Conservation (phyloP, 2,888 invertebrate species). For the Nycteola revayana region DNA sequence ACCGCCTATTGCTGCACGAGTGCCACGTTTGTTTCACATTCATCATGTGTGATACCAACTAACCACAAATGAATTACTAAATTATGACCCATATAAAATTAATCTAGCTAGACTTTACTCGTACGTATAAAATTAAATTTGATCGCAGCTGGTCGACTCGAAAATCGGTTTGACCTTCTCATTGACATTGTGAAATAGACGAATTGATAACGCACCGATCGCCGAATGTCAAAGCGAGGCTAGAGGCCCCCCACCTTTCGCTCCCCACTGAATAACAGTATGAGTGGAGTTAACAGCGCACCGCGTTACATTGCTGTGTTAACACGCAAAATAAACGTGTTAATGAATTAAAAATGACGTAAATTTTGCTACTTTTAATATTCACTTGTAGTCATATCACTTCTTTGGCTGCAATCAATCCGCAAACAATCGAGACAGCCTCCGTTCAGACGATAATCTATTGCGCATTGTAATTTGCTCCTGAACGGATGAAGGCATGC, state of each 20-base stretch:
- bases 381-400: slow-evolving; percentile 14
- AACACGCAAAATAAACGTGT: slow-evolving; percentile 16
- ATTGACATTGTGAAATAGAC: slow-evolving; percentile 82
- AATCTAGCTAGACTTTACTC: slow-evolving; percentile 8
- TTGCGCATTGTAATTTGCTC: slow-evolving; percentile 31
- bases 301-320: slow-evolving; percentile 56
- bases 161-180: slow-evolving; percentile 80
- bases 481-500: slow-evolving; percentile 26
- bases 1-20: slow-evolving; percentile 70
- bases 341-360: slow-evolving; percentile 1
- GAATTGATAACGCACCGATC: slow-evolving; percentile 76
- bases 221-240: slow-evolving; percentile 78
- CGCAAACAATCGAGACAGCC: slow-evolving; percentile 51
- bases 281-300: slow-evolving; percentile 41
- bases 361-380: slow-evolving; percentile 2
- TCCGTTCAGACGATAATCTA: slow-evolving; percentile 34
- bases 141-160: slow-evolving; percentile 55
- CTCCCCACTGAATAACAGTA: slow-evolving; percentile 52
- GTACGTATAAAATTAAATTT: slow-evolving; percentile 54
- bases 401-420: slow-evolving; percentile 44
- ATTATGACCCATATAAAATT: slow-evolving; percentile 15
- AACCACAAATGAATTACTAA: slow-evolving; percentile 24
- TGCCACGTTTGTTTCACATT: slow-evolving; percentile 58
- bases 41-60: slow-evolving; percentile 40
- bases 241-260: slow-evolving; percentile 62